Percentiles rank a stretch among this genome's conserved stretches.
Evolutionary conservation across 1,140 invertebrate genomes (phyloP).

Genomic region (Drosophila gunungcola): DNA sequence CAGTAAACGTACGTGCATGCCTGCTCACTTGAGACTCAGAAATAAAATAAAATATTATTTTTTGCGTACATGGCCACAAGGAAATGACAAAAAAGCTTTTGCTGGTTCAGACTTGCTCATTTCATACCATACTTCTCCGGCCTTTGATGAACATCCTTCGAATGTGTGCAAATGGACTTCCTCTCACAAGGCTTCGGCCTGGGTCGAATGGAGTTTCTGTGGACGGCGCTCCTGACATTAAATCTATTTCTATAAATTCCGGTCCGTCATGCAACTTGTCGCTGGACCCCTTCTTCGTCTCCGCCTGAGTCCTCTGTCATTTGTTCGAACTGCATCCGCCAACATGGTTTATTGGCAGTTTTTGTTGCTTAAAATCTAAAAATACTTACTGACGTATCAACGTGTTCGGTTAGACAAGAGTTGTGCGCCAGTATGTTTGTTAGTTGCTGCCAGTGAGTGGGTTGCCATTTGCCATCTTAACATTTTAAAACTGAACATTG

Average conservation of each 20-base stretch:
- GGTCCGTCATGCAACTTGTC: constrained; percentile 66
- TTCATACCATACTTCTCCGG: constrained; percentile 48
- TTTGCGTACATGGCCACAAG: constrained; percentile 37
- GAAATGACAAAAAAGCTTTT: constrained; percentile 55
- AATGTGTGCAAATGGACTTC: constrained; percentile 53
- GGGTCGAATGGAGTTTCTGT: constrained; percentile 22
- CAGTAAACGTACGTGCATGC: constrained; percentile 23
- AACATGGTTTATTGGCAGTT: constrained; percentile 73
- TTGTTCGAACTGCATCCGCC: constrained; percentile 79
- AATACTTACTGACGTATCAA: constrained; percentile 78
- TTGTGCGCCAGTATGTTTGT: constrained; percentile 27
- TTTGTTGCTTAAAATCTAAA: constrained; percentile 75
- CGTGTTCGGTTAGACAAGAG: constrained; percentile 69
- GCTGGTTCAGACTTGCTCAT: constrained; percentile 68
- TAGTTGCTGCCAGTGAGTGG: constrained; percentile 25
- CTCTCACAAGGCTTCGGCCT: constrained; percentile 5
- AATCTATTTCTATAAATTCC: constrained; percentile 51
- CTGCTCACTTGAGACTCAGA: constrained; percentile 41
- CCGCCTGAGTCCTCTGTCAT: constrained; percentile 61
- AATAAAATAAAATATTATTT: constrained; percentile 82
- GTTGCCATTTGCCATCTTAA: constrained; percentile 72
- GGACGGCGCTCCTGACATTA: constrained; percentile 17
- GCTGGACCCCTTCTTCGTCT: constrained; percentile 26
- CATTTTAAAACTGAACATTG: constrained; percentile 79
- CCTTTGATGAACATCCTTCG: constrained; percentile 64